Base-by-base conservation (phyloP, 2,113 vertebrate species). In the Terrapene triunguis region DNA sequence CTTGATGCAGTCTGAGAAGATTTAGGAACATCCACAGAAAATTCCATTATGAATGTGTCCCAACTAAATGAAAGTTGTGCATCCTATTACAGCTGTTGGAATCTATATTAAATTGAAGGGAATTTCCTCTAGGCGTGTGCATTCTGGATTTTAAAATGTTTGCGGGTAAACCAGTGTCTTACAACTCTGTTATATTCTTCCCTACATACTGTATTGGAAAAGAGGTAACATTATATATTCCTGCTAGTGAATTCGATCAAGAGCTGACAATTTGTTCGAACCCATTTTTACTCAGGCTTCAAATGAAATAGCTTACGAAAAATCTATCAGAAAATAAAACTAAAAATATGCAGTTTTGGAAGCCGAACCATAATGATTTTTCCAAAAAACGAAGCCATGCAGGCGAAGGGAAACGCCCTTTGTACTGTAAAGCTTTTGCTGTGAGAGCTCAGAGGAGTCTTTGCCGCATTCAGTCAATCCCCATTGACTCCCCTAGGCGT, bases 241-340 rank as follows among this genome's bases (percentile, higher is more conserved):
- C 95, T 93, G 93, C 93, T 96, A 94, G 87, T 87, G 96, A 90
- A 90, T 94, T 78, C 93, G 82, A 93, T 97, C 90, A 81, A 95
- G 86, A 79, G 89, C 74, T 83, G 87, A 38, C 35, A 38, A 72
- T 22, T 38, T 38, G 65, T 38, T 72, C 10, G 9, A 69, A 29
- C 10, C 32, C 5, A 2, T 72, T 10, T 72, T n/a, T 72, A 72
- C 65, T 72, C n/a, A 22, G 65, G 19, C 8, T 38, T 38, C 19
- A 19, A 10, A 35, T 11, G 35, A 38, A 72, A 72, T 22, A 10
- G 21, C n/a, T 69, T 69, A 21, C 35, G n/a, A 11, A 38, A 69
- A 72, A 72, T 22, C 19, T 9, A 38, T 21, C 65, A 10, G 62
- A 8, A 17, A 62, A 62, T 16, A 81, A 92, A 94, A 93, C 89